Evolutionary conservation across 2,113 vertebrate genomes (phyloP).

Genomic region (Notiomystis cincta): DNA sequence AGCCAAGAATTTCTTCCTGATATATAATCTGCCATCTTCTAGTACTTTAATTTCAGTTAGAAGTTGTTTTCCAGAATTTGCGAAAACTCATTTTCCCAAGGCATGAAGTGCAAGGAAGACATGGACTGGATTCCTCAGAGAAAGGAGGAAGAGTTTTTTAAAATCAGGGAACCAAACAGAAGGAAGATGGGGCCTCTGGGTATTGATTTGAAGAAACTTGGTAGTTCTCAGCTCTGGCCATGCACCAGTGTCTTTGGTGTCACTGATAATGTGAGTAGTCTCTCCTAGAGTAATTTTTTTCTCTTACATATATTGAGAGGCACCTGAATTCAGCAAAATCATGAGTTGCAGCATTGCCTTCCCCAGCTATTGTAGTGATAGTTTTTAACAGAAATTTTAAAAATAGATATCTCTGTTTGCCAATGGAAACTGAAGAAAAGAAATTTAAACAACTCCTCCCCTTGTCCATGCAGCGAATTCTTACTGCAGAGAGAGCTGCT

Average conservation of each 20-base stretch:
- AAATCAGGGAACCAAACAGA: background rate
- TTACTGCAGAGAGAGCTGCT: background rate
- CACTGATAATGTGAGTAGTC: background rate
- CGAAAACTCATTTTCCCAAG: accelerated
- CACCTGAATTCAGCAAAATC: background rate
- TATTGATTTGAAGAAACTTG: background rate
- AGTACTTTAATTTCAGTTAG: background rate
- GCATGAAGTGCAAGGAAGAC: background rate
- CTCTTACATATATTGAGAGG: background rate
- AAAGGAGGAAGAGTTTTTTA: background rate
- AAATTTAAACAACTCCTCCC: background rate
- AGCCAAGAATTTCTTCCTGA: background rate
- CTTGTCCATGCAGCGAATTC: background rate
- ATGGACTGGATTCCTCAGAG: background rate
- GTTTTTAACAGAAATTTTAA: background rate
- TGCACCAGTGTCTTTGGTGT: background rate
- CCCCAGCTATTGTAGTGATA: background rate
- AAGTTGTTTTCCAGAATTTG: background rate
- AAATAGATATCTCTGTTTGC: background rate
- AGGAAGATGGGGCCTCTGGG: background rate
- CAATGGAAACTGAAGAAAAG: background rate
- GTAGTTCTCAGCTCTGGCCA: background rate
- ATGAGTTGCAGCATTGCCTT: background rate
- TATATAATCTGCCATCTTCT: no score
- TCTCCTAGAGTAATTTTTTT: background rate